These are phyloP conservation scores for Falco naumanni DNA, from an alignment of 2,797 vertebrate species.

Conservation along the genomic window DNA sequence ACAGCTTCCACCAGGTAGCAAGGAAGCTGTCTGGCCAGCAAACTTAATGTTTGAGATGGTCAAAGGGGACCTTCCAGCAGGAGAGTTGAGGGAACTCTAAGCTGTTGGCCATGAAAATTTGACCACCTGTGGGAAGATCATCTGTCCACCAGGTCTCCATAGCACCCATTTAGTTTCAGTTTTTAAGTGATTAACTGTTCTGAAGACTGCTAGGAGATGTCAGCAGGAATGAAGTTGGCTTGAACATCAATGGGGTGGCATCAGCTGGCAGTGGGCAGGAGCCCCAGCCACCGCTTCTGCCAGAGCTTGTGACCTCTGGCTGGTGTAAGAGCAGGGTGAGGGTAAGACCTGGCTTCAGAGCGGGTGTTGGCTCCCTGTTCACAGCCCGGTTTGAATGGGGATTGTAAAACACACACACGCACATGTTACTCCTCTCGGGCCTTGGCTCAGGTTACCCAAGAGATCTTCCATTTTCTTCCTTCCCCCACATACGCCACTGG, in stretches of 20 bases:
- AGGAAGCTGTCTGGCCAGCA: neutral
- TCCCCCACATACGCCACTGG: neutral
- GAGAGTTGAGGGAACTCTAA: neutral
- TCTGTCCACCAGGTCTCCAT: neutral
- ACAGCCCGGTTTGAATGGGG: neutral
- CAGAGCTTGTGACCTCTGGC: neutral
- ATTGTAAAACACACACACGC: neutral
- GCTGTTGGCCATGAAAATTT: neutral
- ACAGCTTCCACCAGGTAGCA: neutral
- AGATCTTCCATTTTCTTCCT: neutral
- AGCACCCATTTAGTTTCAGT: rapidly evolving
- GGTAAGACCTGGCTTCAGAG: neutral
- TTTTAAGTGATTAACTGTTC: neutral
- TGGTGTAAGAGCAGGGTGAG: neutral
- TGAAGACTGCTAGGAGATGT: neutral
- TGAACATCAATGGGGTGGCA: neutral
- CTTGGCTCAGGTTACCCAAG: neutral
- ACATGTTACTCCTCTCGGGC: neutral
- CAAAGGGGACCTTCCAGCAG: neutral
- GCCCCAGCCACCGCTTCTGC: neutral
- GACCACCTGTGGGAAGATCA: neutral
- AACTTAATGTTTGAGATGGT: rapidly evolving
- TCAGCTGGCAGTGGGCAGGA: neutral
- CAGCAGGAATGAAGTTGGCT: neutral
- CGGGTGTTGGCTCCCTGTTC: neutral